These are phyloP conservation scores for Mactromeris polynyma DNA, from an alignment of 2,888 invertebrate species.

Conservation along the genomic window DNA sequence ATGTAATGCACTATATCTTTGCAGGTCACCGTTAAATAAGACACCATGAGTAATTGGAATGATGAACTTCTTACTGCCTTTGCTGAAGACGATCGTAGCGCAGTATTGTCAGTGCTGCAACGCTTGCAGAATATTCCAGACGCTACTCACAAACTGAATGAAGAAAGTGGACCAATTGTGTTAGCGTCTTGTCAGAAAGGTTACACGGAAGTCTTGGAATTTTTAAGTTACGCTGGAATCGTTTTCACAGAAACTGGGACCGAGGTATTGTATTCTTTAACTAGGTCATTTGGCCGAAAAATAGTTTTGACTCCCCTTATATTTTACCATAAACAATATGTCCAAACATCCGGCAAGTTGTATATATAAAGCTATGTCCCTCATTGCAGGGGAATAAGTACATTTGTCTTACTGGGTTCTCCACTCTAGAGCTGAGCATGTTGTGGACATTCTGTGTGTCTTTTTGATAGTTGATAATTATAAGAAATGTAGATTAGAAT, in stretches of 20 bases:
- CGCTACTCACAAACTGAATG: neutral
- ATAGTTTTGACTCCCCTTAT: too few species aligned
- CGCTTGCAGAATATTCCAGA: constrained; percentile 5
- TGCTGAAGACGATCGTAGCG: neutral
- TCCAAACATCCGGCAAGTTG: too few species aligned
- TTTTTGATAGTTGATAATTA: too few species aligned
- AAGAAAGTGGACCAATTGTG: constrained; percentile 5
- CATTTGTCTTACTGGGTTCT: too few species aligned
- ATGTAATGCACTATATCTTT: too few species aligned
- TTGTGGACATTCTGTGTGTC: too few species aligned
- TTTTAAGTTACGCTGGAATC: neutral
- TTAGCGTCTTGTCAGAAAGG: constrained; percentile 13
- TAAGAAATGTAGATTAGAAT: too few species aligned
- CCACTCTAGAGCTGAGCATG: too few species aligned
- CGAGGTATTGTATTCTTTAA: constrained; percentile 14
- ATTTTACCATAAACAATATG: too few species aligned
- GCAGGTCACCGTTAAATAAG: neutral
- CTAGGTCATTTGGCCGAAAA: too few species aligned
- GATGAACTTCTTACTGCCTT: constrained; percentile 25
- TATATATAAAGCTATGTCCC: too few species aligned
- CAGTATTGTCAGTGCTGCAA: neutral
- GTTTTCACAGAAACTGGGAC: constrained; percentile 9
- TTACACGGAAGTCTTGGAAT: constrained; percentile 18
- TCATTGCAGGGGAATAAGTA: too few species aligned
- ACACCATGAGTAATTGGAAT: constrained; percentile 25